Percentiles rank a stretch among this genome's conserved stretches.
Conservation (phyloP, 1,140 invertebrate species). For the Rhysida immarginata region DNA sequence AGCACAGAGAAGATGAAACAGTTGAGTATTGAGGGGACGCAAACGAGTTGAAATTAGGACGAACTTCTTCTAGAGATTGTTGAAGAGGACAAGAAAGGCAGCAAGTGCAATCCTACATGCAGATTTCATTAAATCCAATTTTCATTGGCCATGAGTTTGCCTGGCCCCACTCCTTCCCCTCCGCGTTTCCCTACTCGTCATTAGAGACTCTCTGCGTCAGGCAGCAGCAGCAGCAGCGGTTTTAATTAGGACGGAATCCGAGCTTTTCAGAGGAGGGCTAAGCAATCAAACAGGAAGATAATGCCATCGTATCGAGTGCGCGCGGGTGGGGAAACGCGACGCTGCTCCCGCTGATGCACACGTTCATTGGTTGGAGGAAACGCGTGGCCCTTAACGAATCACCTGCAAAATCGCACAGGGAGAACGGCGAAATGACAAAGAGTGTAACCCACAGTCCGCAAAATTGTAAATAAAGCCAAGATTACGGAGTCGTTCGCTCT, state of each 20-base stretch:
- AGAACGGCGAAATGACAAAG: too few relatives aligned
- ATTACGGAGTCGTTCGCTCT: too few relatives aligned
- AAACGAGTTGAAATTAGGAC: background rate
- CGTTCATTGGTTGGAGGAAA: too few relatives aligned
- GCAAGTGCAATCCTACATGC: background rate
- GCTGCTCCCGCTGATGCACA: too few relatives aligned
- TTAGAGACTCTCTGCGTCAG: too few relatives aligned
- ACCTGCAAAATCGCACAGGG: too few relatives aligned
- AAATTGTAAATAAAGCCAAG: too few relatives aligned
- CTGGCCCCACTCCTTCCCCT: background rate
- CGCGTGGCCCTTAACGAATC: too few relatives aligned
- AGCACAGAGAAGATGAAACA: background rate
- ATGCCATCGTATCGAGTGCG: too few relatives aligned
- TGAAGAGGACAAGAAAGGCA: background rate
- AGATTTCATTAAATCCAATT: background rate
- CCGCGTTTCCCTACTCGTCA: background rate
- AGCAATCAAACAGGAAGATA: background rate
- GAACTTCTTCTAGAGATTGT: background rate
- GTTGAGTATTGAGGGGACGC: background rate
- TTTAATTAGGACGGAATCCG: slow-evolving; percentile 5
- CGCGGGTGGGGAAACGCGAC: too few relatives aligned
- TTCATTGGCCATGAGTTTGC: background rate
- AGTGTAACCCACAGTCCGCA: too few relatives aligned
- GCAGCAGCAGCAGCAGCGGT: too few relatives aligned
- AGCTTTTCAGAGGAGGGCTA: background rate